Evolutionary conservation across 2,888 invertebrate species (phyloP).

Genomic region (Gastracanthus pulcherrimus): DNA sequence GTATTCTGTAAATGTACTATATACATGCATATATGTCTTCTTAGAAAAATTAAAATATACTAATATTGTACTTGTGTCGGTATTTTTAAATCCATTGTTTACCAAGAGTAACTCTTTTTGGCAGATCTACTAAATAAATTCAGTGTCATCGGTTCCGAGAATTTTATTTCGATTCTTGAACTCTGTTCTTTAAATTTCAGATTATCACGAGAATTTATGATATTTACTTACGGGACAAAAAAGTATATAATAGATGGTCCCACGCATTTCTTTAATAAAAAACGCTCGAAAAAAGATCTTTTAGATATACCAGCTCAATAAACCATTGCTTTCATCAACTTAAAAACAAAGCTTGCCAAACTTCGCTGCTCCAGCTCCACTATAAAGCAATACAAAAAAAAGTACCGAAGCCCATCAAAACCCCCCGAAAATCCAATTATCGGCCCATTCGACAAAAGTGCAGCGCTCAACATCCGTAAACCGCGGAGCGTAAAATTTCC

Average conservation of each 20-base stretch:
- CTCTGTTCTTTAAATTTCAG: conserved; percentile 11
- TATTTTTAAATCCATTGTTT: conserved; percentile 3
- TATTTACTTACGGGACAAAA: neutral
- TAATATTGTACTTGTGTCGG: neutral
- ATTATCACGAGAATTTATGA: neutral
- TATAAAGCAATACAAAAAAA: neutral
- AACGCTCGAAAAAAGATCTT: too few species aligned
- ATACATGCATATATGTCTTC: too few species aligned
- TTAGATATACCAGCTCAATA: neutral
- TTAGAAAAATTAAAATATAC: too few species aligned
- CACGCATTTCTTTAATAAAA: neutral
- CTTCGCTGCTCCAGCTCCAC: too few species aligned
- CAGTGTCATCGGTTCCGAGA: conserved; percentile 14
- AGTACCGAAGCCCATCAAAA: neutral
- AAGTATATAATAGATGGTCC: neutral
- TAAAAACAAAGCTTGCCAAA: too few species aligned
- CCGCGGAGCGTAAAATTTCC: neutral
- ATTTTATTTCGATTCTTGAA: conserved; percentile 12
- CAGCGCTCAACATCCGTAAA: neutral
- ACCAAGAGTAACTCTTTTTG: neutral
- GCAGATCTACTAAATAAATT: conserved; percentile 8
- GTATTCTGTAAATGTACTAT: too few species aligned
- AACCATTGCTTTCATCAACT: neutral
- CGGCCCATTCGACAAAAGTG: conserved; percentile 1
- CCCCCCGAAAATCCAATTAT: neutral